Evolutionary conservation across 2,113 vertebrate species (phyloP).

Genomic region (Myotis davidii): DNA sequence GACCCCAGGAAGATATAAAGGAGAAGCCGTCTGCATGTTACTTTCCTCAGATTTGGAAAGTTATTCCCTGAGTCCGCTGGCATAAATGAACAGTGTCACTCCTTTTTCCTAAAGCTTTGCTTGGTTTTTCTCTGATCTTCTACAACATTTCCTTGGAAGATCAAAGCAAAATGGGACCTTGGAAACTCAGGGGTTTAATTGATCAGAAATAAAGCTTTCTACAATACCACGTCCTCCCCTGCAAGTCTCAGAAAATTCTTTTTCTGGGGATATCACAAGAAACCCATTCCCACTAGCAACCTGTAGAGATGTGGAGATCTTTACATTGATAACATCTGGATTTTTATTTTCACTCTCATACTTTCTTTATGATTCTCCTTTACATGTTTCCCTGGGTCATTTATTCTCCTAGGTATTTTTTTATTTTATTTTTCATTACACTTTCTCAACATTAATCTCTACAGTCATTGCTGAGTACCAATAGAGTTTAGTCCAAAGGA

Average conservation of each 20-base stretch:
- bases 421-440: conserved; percentile 14
- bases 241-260: background rate
- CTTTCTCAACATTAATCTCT: conserved; percentile 47
- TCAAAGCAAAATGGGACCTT: background rate
- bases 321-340: background rate
- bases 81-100: too few relatives aligned
- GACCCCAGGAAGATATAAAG: too few relatives aligned
- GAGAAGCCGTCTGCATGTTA: too few relatives aligned
- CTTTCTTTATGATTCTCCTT: background rate
- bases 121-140: too few relatives aligned
- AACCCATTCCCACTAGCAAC: background rate
- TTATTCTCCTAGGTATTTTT: conserved; percentile 32
- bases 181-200: background rate
- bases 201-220: background rate
- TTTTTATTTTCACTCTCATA: conserved; percentile 4
- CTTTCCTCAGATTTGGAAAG: too few relatives aligned
- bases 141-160: background rate
- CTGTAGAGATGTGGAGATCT: background rate
- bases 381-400: background rate
- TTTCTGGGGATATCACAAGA: background rate
- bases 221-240: background rate
- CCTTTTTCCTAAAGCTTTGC: too few relatives aligned
- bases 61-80: too few relatives aligned
- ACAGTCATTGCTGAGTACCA: conserved; percentile 2
- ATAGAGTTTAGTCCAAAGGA: conserved; percentile 47